phyloP scores from a whole-genome alignment of 2,113 vertebrate species.

The Panthera tigris region DNA sequence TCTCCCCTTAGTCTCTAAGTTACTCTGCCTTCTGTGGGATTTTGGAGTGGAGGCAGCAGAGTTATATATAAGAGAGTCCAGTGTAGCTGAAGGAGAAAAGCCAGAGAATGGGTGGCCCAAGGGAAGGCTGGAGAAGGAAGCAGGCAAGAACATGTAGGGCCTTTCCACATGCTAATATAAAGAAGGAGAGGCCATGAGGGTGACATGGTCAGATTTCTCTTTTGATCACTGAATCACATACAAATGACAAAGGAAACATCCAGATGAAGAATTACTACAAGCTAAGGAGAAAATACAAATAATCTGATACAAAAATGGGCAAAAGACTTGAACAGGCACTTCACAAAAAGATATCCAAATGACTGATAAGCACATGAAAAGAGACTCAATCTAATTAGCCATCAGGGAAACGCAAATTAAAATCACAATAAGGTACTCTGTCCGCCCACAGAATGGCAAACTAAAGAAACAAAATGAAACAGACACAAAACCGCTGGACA shows the following conservation, averaged over 20 bases:
- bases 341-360: not conserved
- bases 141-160: rapidly evolving
- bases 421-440: not conserved
- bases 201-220: not conserved
- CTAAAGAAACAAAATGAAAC: not conserved
- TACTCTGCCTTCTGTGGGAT: not conserved
- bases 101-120: not conserved
- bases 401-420: not conserved
- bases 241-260: not conserved
- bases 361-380: not conserved
- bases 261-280: not conserved
- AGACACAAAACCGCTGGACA: not conserved
- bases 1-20: not conserved
- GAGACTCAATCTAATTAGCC: not conserved
- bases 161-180: not conserved
- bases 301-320: not conserved
- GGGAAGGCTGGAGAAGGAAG: not conserved
- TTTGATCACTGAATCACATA: too few relatives aligned
- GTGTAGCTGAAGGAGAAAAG: not conserved
- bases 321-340: not conserved
- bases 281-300: not conserved
- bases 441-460: not conserved
- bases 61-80: not conserved
- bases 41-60: not conserved
- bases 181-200: not conserved